Base-by-base conservation (phyloP, 2,797 vertebrate species). In the Urocyon cinereoargenteus region DNA sequence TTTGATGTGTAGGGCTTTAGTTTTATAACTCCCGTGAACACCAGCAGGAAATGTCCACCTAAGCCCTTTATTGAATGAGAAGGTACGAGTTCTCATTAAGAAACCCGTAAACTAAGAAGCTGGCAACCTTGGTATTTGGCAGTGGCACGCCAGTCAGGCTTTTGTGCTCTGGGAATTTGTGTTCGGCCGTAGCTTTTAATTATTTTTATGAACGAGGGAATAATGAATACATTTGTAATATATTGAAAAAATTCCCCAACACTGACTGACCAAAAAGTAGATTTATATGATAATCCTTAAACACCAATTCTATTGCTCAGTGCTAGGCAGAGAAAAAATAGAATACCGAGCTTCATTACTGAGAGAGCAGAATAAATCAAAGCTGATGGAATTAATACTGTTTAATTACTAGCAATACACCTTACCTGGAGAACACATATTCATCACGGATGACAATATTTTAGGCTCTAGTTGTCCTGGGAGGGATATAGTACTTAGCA, bases 301-400 rank as follows among this genome's bases (percentile, higher is more conserved):
- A 94, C 94, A 84, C 88, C 62, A 96, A 53, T 97, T 97, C 85
- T 98, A 98, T 98, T 98, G 91, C 96, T 98, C 94, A 90, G 55
- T 92, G 81, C 57, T 86, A n/a, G 90, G 85, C 70, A 97, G 91
- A 92, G 94, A 89, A 98, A 97, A 98, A 96, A 98, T 85, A 97
- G 70, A 98, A 97, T 59, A 72, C 61, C 68, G 15, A 84, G 70
- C 94, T 97, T 98, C 98, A 98, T 98, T 98, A 96, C 92, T 96
- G 84, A 96, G 97, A 97, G 90, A 98, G 93, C 66, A 98, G 93
- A 98, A 95, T 98, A 98, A 98, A 98, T 98, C 97, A 98, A 97
- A 97, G 82, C 81, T 97, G 98, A 97, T 95, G 96, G 96, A 98
- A 98, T 98, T 98, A 98, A 98, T 98, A 97, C 94, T 97, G 85